Base-by-base conservation (phyloP, 2,888 invertebrate genomes). In the Holacanthella duospinosa region DNA sequence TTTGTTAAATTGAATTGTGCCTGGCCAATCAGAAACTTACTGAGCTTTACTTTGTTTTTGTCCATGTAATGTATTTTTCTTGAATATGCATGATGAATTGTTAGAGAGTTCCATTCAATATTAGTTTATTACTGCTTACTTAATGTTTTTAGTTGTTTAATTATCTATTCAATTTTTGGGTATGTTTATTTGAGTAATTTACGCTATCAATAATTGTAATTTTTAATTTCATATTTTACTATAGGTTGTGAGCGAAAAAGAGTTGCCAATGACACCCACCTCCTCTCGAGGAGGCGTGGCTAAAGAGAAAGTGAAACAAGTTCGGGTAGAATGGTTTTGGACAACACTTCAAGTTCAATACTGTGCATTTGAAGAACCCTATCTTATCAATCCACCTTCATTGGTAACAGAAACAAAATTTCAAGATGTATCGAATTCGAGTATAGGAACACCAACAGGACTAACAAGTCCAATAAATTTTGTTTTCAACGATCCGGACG, bases 291-390 rank as follows among this genome's bases (percentile, higher is more conserved):
- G n/a, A n/a, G n/a, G n/a, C n/a, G n/a, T n/a, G n/a, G n/a, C 27
- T 6, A 44, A 43, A 43, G 70, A 71, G 48, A 66, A 62, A 16
- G 86, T 87, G 29, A 86, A 86, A 76, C 82, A 92, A 68, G 87
- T 93, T 61, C 91, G 89, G 78, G 89, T 89, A 4, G 92, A 95
- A 80, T 96, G 96, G 96, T 96, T 96, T 80, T 97, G 96, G 96
- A 91, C 90, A 44, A 93, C 94, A 57, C 91, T 96, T 67, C 95
- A 95, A 79, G 93, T 95, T 81, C 93, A 93, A 75, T 89, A 89
- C 70, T 88, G 90, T 74, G 91, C 93, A 66, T 88, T 89, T 75
- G 96, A 95, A 78, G 85, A 86, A 75, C 87, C 93, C 72, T 93
- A 93, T 79, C 82, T 87, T 24, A 91, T 90, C 75, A 87, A 88